These are phyloP conservation scores for Tetramorium alpestre DNA, from an alignment of 1,140 invertebrate genomes.

Conservation along the genomic window DNA sequence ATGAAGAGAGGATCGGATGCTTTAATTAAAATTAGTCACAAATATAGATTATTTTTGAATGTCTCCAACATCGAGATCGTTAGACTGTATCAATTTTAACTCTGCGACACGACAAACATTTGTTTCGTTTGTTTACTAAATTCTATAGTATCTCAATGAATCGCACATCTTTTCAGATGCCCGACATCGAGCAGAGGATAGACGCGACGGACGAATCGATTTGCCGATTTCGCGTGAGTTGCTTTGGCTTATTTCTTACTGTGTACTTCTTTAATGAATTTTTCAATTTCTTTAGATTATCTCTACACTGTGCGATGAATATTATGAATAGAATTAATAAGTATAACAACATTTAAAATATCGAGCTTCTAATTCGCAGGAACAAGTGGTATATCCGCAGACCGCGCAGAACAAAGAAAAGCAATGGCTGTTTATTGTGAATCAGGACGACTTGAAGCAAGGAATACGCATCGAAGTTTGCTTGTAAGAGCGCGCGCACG, in stretches of 20 bases:
- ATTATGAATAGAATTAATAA: no score
- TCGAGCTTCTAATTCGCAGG: conserved; percentile 69
- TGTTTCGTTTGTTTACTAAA: neutral
- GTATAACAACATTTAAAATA: no score
- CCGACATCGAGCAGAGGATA: conserved; percentile 50
- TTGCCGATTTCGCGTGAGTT: conserved; percentile 32
- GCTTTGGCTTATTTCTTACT: neutral
- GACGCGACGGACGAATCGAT: conserved; percentile 11
- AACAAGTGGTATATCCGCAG: conserved; percentile 84
- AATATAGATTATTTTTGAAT: neutral
- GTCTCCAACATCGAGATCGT: neutral
- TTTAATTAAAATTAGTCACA: conserved; percentile 4
- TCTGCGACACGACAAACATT: neutral
- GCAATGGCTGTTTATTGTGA: conserved; percentile 87
- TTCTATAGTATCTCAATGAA: neutral
- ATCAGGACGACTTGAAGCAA: conserved; percentile 86
- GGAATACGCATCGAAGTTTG: conserved; percentile 87
- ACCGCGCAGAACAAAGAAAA: conserved; percentile 83
- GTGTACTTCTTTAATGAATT: neutral
- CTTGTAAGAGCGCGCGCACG: conserved; percentile 74
- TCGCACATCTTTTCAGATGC: neutral
- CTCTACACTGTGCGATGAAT: neutral
- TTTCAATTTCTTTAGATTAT: neutral
- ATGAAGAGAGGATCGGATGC: neutral
- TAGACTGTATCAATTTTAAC: neutral